A percentile compares a stretch with the other conserved stretches of the same genome.
phyloP scores from a whole-genome alignment of 2,113 vertebrate species.

The Brachirus orientalis region DNA sequence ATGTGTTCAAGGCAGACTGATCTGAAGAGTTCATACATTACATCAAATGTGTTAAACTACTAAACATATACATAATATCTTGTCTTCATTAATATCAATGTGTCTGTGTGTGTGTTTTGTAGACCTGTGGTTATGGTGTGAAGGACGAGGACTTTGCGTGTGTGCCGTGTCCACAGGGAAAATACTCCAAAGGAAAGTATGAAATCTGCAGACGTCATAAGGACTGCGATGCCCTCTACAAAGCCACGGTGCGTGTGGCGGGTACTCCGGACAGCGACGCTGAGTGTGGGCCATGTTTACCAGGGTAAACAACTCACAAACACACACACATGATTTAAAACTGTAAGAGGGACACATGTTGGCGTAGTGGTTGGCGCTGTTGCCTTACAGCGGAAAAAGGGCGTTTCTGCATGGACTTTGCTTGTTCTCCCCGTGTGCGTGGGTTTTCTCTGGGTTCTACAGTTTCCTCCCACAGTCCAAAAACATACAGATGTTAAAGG shows the following conservation, averaged over 20 bases:
- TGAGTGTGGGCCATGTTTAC: slow-evolving; percentile 94
- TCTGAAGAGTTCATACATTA: not conserved
- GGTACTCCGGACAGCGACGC: slow-evolving; percentile 93
- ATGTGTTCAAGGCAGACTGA: slow-evolving; percentile 6
- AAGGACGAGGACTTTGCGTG: slow-evolving; percentile 95
- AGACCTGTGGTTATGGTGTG: slow-evolving; percentile 93
- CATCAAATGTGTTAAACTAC: not conserved
- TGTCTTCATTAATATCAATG: no score
- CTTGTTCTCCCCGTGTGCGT: no score
- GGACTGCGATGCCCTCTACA: slow-evolving; percentile 93
- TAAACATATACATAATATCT: no score
- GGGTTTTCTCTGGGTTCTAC: no score
- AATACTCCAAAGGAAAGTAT: slow-evolving; percentile 96
- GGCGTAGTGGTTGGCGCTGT: no score
- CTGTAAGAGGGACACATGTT: no score
- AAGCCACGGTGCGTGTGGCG: slow-evolving; percentile 87
- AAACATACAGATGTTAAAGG: no score
- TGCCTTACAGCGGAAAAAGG: no score
- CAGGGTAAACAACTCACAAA: slow-evolving; percentile 84
- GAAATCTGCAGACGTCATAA: slow-evolving; percentile 97
- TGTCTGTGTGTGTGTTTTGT: slow-evolving; percentile 39
- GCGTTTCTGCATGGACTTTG: no score
- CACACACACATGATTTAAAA: not conserved
- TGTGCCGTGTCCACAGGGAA: slow-evolving; percentile 89
- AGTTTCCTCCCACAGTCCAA: no score